Evolutionary conservation across 2,113 vertebrate genomes (phyloP).

Genomic region (Anolis sagrei): DNA sequence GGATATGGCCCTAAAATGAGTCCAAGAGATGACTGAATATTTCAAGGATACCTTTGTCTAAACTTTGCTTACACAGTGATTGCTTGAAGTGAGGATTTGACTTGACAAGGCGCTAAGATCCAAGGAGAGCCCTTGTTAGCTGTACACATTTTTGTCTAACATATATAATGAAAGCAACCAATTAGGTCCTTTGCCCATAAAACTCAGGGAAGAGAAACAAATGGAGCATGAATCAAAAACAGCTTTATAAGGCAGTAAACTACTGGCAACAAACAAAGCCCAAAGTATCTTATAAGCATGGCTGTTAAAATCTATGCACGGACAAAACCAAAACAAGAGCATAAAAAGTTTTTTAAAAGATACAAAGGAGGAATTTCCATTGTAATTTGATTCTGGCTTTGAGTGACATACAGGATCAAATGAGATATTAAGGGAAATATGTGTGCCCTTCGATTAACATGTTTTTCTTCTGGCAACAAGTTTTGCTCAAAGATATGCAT

Average conservation of each 20-base stretch:
- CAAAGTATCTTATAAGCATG: constrained; percentile 58
- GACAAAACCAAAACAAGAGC: constrained; percentile 14
- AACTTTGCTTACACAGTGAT: constrained; percentile 72
- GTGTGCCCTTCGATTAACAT: too few species aligned
- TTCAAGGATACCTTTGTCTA: constrained; percentile 67
- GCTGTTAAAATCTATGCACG: constrained; percentile 44
- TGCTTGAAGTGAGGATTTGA: constrained; percentile 74
- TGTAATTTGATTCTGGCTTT: constrained; percentile 29
- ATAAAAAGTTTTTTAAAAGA: constrained; percentile 19
- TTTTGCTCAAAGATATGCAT: too few species aligned
- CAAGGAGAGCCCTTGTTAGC: constrained; percentile 73
- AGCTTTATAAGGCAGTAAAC: constrained; percentile 78
- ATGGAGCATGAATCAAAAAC: constrained; percentile 79
- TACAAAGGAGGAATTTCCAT: constrained; percentile 8
- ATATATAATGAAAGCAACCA: constrained; percentile 81
- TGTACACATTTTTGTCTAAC: constrained; percentile 80
- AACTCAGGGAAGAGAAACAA: constrained; percentile 80
- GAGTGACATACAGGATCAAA: background rate
- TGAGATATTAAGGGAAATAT: too few species aligned
- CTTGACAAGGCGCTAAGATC: constrained; percentile 58
- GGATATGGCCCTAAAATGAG: background rate
- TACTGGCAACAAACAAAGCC: constrained; percentile 77
- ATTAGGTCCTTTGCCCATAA: constrained; percentile 82
- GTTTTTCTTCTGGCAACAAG: too few species aligned
- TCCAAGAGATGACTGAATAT: constrained; percentile 59